A percentile compares a stretch with the other conserved stretches of the same genome.
Evolutionary conservation across 2,888 invertebrate species (phyloP).

Genomic region (Drosophila hamatofila): DNA sequence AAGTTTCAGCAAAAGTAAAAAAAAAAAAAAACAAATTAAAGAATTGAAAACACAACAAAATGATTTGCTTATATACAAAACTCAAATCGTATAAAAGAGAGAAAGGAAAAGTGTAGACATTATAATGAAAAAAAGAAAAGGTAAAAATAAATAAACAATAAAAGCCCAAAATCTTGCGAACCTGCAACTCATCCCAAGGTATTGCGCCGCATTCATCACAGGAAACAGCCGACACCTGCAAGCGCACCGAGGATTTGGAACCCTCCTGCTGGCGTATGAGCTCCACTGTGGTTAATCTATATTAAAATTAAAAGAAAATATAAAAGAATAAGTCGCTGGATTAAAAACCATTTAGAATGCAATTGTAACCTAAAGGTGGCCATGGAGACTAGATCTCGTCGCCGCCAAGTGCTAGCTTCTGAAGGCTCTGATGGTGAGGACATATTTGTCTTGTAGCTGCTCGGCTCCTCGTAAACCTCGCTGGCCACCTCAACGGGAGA

Average conservation of each 20-base stretch:
- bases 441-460: constrained; percentile 87
- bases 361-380: constrained; percentile 84
- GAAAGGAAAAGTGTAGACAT: constrained; percentile 23
- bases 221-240: constrained; percentile 90
- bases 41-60: constrained; percentile 27
- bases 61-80: constrained; percentile 59
- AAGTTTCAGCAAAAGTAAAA: constrained; percentile 17
- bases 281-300: constrained; percentile 91
- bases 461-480: constrained; percentile 92
- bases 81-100: constrained; percentile 2
- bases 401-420: constrained; percentile 91
- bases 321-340: constrained; percentile 24
- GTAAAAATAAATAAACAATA: neutral
- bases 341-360: neutral
- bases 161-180: constrained; percentile 81
- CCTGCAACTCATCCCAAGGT: constrained; percentile 98
- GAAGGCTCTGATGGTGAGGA: constrained; percentile 94
- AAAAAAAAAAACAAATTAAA: constrained; percentile 5
- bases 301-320: constrained; percentile 73
- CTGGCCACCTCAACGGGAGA: constrained; percentile 91
- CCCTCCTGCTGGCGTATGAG: constrained; percentile 90
- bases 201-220: constrained; percentile 95
- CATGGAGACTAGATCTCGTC: constrained; percentile 90
- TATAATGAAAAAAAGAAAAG: constrained; percentile 20
- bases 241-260: constrained; percentile 88